Conservation (phyloP, 2,888 invertebrate species). For the Fragum whitleyi region DNA sequence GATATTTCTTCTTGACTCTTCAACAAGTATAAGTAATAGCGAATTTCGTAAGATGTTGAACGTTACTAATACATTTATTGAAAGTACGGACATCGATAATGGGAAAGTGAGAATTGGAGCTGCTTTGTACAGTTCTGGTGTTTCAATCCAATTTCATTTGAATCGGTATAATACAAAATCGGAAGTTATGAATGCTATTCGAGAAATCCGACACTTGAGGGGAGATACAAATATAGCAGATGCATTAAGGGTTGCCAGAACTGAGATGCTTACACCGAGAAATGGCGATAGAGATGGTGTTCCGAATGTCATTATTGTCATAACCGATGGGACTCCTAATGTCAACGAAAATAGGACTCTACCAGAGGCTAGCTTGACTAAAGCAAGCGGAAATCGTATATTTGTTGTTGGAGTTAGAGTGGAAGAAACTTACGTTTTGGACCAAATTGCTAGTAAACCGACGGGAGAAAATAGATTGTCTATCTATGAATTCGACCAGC, state of each 20-base stretch:
- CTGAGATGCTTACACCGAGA: conserved; percentile 69
- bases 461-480: conserved; percentile 72
- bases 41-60: conserved; percentile 73
- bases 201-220: conserved; percentile 63
- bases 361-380: conserved; percentile 71
- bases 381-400: conserved; percentile 66
- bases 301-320: conserved; percentile 74
- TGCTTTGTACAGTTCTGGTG: conserved; percentile 73
- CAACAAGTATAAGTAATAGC: conserved; percentile 72
- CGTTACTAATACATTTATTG: conserved; percentile 69
- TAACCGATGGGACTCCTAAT: conserved; percentile 80
- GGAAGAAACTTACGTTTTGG: conserved; percentile 71
- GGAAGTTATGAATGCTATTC: conserved; percentile 70
- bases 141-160: conserved; percentile 72
- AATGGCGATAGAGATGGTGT: conserved; percentile 75
- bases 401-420: conserved; percentile 74
- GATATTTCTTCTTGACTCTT: conserved; percentile 78
- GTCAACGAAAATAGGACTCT: conserved; percentile 71
- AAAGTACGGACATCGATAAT: conserved; percentile 70
- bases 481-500: conserved; percentile 70
- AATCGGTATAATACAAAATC: conserved; percentile 65
- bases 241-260: conserved; percentile 70
- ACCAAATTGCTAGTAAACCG: conserved; percentile 75
- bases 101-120: conserved; percentile 77
- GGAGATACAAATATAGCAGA: conserved; percentile 79